These are phyloP conservation scores for Microplitis manilae DNA, from an alignment of 2,888 invertebrate species.

Conservation along the genomic window DNA sequence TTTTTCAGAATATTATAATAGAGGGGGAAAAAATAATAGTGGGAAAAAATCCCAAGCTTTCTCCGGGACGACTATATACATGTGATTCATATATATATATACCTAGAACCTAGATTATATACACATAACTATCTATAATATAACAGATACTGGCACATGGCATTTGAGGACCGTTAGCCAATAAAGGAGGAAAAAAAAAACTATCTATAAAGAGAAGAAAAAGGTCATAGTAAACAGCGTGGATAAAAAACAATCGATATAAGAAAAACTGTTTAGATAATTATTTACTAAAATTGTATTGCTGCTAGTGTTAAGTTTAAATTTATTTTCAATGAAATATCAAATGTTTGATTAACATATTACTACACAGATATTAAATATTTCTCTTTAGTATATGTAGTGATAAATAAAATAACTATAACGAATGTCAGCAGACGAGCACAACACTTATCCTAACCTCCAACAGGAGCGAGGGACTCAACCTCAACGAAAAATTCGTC, in stretches of 20 bases:
- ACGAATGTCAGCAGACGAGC: constrained; percentile 66
- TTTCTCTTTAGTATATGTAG: background rate
- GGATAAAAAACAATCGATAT: background rate
- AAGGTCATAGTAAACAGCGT: background rate
- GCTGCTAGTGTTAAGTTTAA: background rate
- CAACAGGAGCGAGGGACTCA: constrained; percentile 59
- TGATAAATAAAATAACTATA: constrained; percentile 41
- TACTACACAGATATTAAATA: background rate
- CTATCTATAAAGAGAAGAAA: background rate
- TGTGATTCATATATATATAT: background rate
- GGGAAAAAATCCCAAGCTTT: no score
- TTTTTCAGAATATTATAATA: no score
- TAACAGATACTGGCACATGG: no score
- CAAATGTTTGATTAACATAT: background rate
- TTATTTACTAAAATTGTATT: background rate
- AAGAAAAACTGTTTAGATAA: background rate
- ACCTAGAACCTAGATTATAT: background rate
- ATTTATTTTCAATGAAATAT: background rate
- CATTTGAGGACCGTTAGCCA: no score
- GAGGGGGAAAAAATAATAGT: no score
- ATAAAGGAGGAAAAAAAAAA: no score
- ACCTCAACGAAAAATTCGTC: constrained; percentile 68
- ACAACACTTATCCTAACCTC: constrained; percentile 65
- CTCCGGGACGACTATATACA: no score
- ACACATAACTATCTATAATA: background rate